These are phyloP conservation scores for Butorides virescens DNA, from an alignment of 2,113 vertebrate species.

Conservation along the genomic window DNA sequence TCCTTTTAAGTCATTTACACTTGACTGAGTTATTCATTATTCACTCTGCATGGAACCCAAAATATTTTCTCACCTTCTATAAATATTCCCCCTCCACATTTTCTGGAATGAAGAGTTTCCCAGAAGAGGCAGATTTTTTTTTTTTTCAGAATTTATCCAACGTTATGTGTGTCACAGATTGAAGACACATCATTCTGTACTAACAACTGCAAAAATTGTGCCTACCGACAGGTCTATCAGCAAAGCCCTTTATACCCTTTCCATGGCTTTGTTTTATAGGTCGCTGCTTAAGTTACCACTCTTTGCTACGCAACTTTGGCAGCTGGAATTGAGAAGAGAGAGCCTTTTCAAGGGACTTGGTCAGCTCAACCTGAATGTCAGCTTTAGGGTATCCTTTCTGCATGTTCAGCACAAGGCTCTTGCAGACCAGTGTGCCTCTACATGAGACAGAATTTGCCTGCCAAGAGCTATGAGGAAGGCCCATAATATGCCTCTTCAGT, in stretches of 20 bases:
- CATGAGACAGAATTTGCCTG: not conserved
- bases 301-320: not conserved
- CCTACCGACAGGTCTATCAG: not conserved
- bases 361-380: not conserved
- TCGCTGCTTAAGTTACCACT: not conserved
- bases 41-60: constrained; percentile 7
- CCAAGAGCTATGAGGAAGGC: not conserved
- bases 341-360: not conserved
- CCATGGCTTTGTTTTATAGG: not conserved
- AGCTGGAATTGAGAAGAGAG: not conserved
- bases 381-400: not conserved
- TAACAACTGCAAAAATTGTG: not conserved
- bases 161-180: not conserved
- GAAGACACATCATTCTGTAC: not conserved
- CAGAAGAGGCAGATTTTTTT: not conserved
- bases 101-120: constrained; percentile 23
- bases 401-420: not conserved
- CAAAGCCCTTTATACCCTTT: not conserved
- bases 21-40: constrained; percentile 34
- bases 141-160: constrained; percentile 19
- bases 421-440: not conserved
- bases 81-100: constrained; percentile 1
- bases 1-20: constrained; percentile 14
- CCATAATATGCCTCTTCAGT: not conserved
- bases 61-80: constrained; percentile 54